A percentile compares a stretch with the other conserved stretches of the same genome.
These are phyloP conservation scores for Cheilosia pagana DNA, from an alignment of 2,888 invertebrate species.

Conservation along the genomic window DNA sequence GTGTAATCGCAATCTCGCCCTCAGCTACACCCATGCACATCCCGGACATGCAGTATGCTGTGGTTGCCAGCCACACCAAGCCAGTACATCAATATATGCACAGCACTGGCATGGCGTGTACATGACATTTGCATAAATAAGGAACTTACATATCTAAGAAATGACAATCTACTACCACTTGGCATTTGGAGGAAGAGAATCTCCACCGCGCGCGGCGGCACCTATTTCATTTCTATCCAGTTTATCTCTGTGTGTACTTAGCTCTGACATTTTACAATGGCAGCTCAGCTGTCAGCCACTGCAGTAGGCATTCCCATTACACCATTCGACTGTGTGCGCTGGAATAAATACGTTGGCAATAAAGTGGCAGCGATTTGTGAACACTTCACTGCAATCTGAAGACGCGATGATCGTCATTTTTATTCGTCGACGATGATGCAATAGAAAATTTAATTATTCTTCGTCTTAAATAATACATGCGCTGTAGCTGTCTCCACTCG, in stretches of 20 bases:
- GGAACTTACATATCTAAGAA: conserved; percentile 1
- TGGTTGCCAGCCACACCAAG: neutral
- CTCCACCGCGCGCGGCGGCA: conserved; percentile 3
- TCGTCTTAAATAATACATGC: neutral
- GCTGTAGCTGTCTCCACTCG: neutral
- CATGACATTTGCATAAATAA: conserved; percentile 25
- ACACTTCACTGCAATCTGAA: neutral
- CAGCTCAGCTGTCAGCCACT: conserved; percentile 5
- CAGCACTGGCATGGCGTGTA: neutral
- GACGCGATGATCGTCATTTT: neutral
- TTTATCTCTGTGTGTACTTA: conserved; percentile 1
- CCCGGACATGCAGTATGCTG: conserved; percentile 2
- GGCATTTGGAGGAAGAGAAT: conserved; percentile 1
- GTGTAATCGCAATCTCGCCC: conserved; percentile 9
- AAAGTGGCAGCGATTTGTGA: conserved; percentile 14
- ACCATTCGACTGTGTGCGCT: neutral
- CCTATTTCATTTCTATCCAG: neutral
- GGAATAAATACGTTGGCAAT: conserved; percentile 13
- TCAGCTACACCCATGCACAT: neutral
- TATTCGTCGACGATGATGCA: conserved; percentile 10
- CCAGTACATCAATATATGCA: neutral
- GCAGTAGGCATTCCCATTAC: neutral
- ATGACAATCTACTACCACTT: conserved; percentile 11
- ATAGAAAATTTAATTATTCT: conserved; percentile 5
- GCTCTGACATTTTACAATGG: conserved; percentile 18